A percentile compares a stretch with the other conserved stretches of the same genome.
These are phyloP conservation scores for Tychaedon coryphoeus DNA, from an alignment of 2,113 vertebrate species.

Conservation along the genomic window DNA sequence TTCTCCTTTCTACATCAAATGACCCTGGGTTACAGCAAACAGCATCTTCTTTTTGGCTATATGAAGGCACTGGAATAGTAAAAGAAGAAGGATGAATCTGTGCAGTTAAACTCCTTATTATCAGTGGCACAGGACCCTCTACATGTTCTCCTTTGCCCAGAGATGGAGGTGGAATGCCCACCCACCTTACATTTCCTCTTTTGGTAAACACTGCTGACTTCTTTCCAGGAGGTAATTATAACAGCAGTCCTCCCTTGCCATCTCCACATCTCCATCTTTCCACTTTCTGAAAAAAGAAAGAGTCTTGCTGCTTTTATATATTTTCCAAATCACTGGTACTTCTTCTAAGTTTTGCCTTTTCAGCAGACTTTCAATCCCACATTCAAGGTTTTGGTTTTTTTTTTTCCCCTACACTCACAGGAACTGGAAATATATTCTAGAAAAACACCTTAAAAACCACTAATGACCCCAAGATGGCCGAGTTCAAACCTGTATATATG, in stretches of 20 bases:
- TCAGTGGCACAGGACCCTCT: neutral
- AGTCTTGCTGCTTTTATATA: neutral
- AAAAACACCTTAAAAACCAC: neutral
- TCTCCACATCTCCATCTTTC: neutral
- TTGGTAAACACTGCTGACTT: neutral
- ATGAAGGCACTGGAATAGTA: neutral
- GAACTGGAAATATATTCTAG: neutral
- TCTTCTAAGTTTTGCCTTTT: neutral
- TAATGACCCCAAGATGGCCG: fast-evolving
- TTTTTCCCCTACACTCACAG: neutral
- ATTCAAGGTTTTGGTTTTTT: neutral
- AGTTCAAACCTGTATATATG: neutral
- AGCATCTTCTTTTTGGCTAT: neutral
- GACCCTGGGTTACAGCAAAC: neutral
- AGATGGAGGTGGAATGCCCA: neutral
- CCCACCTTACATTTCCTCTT: neutral
- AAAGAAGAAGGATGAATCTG: neutral
- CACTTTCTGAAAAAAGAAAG: neutral
- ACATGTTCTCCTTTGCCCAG: neutral
- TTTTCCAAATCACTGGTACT: neutral
- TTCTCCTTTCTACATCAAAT: neutral
- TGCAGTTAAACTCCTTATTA: neutral
- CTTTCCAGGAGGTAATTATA: neutral
- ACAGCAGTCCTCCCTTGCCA: neutral
- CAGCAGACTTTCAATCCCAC: neutral